These are phyloP conservation scores for Sebastes miniatus DNA, from an alignment of 2,797 vertebrate species.

Conservation along the genomic window DNA sequence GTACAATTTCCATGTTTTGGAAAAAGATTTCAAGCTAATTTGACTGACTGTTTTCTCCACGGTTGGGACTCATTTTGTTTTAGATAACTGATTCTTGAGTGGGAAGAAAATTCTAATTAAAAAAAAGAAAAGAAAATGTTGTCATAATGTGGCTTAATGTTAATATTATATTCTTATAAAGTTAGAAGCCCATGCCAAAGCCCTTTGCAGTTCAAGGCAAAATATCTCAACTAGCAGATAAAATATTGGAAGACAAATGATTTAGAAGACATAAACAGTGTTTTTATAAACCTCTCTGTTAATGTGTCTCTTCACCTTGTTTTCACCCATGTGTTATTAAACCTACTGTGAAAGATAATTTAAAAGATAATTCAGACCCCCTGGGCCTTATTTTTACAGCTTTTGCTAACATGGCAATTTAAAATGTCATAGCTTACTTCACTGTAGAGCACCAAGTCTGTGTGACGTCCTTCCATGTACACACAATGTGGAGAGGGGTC, in stretches of 20 bases:
- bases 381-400: neutral
- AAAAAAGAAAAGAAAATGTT: neutral
- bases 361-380: neutral
- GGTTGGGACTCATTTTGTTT: neutral
- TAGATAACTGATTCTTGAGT: neutral
- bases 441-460: neutral
- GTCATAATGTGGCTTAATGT: neutral
- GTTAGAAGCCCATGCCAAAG: neutral
- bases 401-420: neutral
- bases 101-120: neutral
- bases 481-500: neutral
- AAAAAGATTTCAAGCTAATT: neutral
- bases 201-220: neutral
- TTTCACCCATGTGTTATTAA: neutral
- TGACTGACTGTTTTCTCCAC: neutral
- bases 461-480: too few species aligned
- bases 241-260: neutral
- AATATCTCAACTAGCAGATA: neutral
- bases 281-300: neutral
- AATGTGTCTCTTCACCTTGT: neutral
- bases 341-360: neutral
- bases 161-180: neutral
- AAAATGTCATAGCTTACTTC: neutral
- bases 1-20: neutral
- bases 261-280: neutral